Percentiles rank a stretch among this genome's conserved stretches.
These are phyloP conservation scores for Abscondita cerata DNA, from an alignment of 2,888 invertebrate species.

Conservation along the genomic window DNA sequence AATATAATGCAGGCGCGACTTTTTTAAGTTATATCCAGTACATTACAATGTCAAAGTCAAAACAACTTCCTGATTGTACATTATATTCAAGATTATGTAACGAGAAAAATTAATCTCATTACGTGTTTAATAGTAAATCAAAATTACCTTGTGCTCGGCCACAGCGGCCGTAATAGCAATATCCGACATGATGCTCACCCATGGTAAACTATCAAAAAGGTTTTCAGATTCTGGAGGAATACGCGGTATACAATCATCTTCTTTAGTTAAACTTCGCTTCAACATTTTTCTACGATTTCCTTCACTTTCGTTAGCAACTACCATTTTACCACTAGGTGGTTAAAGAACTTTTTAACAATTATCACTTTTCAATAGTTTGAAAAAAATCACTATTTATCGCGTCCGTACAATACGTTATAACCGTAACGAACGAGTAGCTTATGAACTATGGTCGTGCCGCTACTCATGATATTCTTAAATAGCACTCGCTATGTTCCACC, in stretches of 20 bases:
- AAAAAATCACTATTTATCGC: constrained; percentile 9
- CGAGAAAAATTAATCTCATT: too few species aligned
- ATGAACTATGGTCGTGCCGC: constrained; percentile 16
- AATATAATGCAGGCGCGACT: too few species aligned
- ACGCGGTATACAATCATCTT: constrained; percentile 48
- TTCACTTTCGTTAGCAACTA: constrained; percentile 47
- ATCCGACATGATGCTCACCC: constrained; percentile 57
- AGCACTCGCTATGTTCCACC: constrained; percentile 20
- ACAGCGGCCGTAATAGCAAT: constrained; percentile 55
- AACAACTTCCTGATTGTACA: too few species aligned
- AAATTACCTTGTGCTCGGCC: constrained; percentile 58
- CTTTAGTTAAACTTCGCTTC: constrained; percentile 47
- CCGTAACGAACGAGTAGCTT: constrained; percentile 5
- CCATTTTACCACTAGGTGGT: constrained; percentile 9
- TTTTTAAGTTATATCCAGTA: too few species aligned
- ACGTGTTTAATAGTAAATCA: too few species aligned
- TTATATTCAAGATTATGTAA: too few species aligned
- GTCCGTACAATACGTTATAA: not conserved
- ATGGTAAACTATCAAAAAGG: constrained; percentile 54
- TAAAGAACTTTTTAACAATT: not conserved
- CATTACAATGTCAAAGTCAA: too few species aligned
- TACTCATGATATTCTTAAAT: constrained; percentile 32
- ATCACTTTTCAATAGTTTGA: constrained; percentile 1
- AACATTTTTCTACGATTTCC: constrained; percentile 47
- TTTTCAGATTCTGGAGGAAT: constrained; percentile 55